Percentiles rank a stretch among this genome's conserved stretches.
Evolutionary conservation across 2,797 vertebrate species (phyloP).

Genomic region (Mastacembelus armatus): DNA sequence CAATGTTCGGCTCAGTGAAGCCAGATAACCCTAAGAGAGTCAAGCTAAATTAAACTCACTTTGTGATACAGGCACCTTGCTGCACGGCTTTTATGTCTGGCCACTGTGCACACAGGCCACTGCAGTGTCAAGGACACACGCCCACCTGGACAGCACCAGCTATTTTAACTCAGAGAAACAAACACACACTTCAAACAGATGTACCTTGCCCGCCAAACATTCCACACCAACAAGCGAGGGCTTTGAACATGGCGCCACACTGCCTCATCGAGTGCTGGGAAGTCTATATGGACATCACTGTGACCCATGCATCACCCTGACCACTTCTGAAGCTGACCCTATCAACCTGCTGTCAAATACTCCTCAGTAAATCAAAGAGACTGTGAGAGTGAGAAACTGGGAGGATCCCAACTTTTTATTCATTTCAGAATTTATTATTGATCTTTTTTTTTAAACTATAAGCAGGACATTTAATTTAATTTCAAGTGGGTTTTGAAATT

Average conservation of each 20-base stretch:
- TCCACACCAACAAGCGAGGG: slow-evolving; percentile 71
- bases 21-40: too few species aligned
- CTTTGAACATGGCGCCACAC: slow-evolving; percentile 72
- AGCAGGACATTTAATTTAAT: too few species aligned
- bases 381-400: not conserved
- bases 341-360: slow-evolving; percentile 67
- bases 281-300: slow-evolving; percentile 73
- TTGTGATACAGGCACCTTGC: too few species aligned
- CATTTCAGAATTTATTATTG: too few species aligned
- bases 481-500: too few species aligned
- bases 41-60: too few species aligned
- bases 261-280: slow-evolving; percentile 70
- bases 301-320: slow-evolving; percentile 36
- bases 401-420: slow-evolving; percentile 21
- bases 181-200: slow-evolving; percentile 62
- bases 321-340: slow-evolving; percentile 63
- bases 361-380: slow-evolving; percentile 53
- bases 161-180: slow-evolving; percentile 67
- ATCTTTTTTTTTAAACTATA: too few species aligned
- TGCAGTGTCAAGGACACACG: slow-evolving; percentile 48
- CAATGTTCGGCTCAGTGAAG: too few species aligned
- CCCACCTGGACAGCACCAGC: slow-evolving; percentile 53
- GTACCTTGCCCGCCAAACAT: slow-evolving; percentile 64
- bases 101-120: slow-evolving; percentile 42
- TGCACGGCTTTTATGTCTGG: slow-evolving; percentile 48